Percentiles rank a stretch among this genome's conserved stretches.
These are phyloP conservation scores for Gambusia affinis DNA, from an alignment of 2,113 vertebrate species.

Conservation along the genomic window DNA sequence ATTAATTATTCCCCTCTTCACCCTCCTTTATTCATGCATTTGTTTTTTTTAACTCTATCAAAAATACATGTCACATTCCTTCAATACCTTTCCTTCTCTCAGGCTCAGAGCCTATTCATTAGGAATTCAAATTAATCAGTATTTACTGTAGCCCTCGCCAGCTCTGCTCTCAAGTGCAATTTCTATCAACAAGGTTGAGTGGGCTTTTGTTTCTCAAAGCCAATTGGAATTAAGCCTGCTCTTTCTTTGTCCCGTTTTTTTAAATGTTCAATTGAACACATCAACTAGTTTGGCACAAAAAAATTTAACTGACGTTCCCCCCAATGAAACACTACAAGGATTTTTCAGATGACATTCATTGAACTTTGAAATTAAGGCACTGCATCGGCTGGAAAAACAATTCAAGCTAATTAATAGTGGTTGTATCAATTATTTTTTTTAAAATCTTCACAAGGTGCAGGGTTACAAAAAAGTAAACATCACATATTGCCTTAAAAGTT, in stretches of 20 bases:
- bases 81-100: slow-evolving; percentile 68
- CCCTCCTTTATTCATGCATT: slow-evolving; percentile 69
- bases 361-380: slow-evolving; percentile 63
- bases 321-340: slow-evolving; percentile 64
- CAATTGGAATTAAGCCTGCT: slow-evolving; percentile 65
- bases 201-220: slow-evolving; percentile 76
- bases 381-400: slow-evolving; percentile 47
- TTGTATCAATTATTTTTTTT: background rate
- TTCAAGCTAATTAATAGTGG: slow-evolving; percentile 44
- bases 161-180: slow-evolving; percentile 76
- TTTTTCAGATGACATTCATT: slow-evolving; percentile 66
- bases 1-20: slow-evolving; percentile 76
- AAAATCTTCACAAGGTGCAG: background rate
- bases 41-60: slow-evolving; percentile 66
- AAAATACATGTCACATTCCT: slow-evolving; percentile 70
- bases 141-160: slow-evolving; percentile 75
- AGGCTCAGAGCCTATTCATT: slow-evolving; percentile 71
- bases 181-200: slow-evolving; percentile 81
- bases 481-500: background rate
- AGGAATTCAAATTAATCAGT: slow-evolving; percentile 77
- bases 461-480: slow-evolving; percentile 15
- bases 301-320: slow-evolving; percentile 49
- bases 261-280: slow-evolving; percentile 70
- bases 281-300: slow-evolving; percentile 64
- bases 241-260: slow-evolving; percentile 55